Percentiles rank a stretch among this genome's conserved stretches.
Evolutionary conservation across 2,888 invertebrate genomes (phyloP).

Genomic region (Cosmia trapezina): DNA sequence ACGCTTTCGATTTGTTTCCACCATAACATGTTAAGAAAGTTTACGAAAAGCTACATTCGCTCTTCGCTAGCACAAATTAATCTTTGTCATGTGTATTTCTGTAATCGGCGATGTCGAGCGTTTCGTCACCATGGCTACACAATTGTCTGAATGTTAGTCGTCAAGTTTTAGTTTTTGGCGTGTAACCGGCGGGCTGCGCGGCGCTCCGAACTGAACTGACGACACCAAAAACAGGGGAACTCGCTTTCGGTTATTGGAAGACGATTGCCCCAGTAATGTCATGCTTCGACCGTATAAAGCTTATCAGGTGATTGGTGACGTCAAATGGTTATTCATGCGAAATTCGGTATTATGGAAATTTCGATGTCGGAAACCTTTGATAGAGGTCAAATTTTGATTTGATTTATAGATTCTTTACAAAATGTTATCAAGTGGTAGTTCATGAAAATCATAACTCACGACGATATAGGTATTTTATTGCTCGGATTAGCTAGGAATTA

Average conservation of each 20-base stretch:
- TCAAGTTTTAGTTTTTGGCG: conserved; percentile 67
- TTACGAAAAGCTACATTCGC: conserved; percentile 69
- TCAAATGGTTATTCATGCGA: conserved; percentile 77
- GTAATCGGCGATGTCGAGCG: conserved; percentile 67
- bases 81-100: conserved; percentile 73
- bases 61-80: conserved; percentile 70
- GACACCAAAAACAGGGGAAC: conserved; percentile 78
- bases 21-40: conserved; percentile 86
- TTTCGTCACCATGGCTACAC: conserved; percentile 84
- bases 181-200: conserved; percentile 78
- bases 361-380: conserved; percentile 67
- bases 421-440: conserved; percentile 60
- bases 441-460: conserved; percentile 49
- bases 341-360: conserved; percentile 69
- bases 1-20: conserved; percentile 87
- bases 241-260: conserved; percentile 82
- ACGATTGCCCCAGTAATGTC: conserved; percentile 79
- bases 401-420: conserved; percentile 61
- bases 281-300: conserved; percentile 79
- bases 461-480: conserved; percentile 48
- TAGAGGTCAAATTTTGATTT: conserved; percentile 67
- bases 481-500: conserved; percentile 21
- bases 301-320: conserved; percentile 86
- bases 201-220: conserved; percentile 84
- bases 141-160: conserved; percentile 71